Evolutionary conservation across 35 echinoderm and acorn worm species (phyloP), one percentile per base, ranked within the genome.

Genomic region (Strongylocentrotus purpuratus): DNA sequence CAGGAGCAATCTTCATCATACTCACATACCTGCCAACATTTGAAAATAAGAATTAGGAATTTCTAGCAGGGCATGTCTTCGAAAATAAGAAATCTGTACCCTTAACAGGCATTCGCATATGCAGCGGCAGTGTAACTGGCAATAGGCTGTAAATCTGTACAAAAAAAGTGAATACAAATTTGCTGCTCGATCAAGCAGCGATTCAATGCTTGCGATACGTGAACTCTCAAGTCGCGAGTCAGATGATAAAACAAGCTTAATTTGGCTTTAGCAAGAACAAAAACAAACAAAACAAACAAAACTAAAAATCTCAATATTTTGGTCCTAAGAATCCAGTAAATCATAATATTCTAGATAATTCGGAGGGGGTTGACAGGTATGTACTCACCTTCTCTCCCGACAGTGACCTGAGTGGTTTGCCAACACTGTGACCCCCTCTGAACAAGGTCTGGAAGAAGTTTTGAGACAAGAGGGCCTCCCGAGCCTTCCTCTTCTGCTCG

Each of bases 321-420:
- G 35, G 0, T 41, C 35, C 35, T 41, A 41, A 41, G 3, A 41
- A 41, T 41, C 3, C 35, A 41, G 35, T 41, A 41, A 41, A 41
- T 41, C 35, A 41, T 0, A 41, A 41, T 41, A 41, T 41, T 41
- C 35, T 3, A 41, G 35, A 41, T 41, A 41, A 41, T 41, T 41
- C 35, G 35, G 35, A 41, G 35, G 35, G 35, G 70, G 70, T 17
- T 85, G 17, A 4, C 70, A 85, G 4, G 31, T 17, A 4, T n/a
- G n/a, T 12, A 92, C 95, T 94, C 94, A 97, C 97, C 90, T 96
- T 86, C 22, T 87, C 88, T 46, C 97, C 97, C 47, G 97, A 97
- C 28, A 97, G 86, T 41, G 97, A 97, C 52, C 97, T n/a, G 5
- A 94, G 85, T 2, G 95, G 65, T 90, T 96, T 97, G 7, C 86